phyloP scores from a whole-genome alignment of 2,888 invertebrate genomes.

The Archips crataeganus region DNA sequence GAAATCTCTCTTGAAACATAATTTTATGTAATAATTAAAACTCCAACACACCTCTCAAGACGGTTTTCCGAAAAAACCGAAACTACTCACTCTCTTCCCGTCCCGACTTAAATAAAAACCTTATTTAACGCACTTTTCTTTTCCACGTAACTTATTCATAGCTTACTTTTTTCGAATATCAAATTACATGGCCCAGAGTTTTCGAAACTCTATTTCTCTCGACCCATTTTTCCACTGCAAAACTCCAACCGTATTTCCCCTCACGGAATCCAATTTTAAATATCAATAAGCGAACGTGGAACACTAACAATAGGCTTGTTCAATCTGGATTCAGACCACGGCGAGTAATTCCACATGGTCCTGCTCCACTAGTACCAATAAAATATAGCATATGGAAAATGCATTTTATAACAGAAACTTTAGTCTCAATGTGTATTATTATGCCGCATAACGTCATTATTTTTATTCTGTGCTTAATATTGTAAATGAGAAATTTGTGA shows the following conservation, averaged over 20 bases:
- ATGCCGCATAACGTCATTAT: no score
- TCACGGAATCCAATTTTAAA: slow-evolving; percentile 19
- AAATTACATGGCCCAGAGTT: neutral
- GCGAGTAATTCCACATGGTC: neutral
- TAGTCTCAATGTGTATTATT: no score
- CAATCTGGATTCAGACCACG: slow-evolving; percentile 16
- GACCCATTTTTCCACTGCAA: slow-evolving; percentile 11
- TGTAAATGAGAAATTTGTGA: no score
- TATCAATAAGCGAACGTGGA: slow-evolving; percentile 11
- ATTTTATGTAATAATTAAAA: no score
- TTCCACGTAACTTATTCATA: neutral
- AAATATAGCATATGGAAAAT: neutral
- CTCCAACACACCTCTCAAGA: no score
- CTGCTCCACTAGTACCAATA: slow-evolving; percentile 1
- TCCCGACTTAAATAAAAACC: no score
- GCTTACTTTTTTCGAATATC: no score
- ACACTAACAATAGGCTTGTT: neutral
- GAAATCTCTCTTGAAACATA: no score
- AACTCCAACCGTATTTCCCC: slow-evolving; percentile 1
- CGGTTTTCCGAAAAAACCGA: no score
- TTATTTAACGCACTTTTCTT: neutral
- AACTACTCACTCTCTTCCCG: no score
- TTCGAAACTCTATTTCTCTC: neutral
- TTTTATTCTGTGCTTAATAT: no score
- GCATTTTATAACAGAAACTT: no score